Base-by-base conservation (phyloP, 2,113 vertebrate genomes). In the Caranx melampygus region DNA sequence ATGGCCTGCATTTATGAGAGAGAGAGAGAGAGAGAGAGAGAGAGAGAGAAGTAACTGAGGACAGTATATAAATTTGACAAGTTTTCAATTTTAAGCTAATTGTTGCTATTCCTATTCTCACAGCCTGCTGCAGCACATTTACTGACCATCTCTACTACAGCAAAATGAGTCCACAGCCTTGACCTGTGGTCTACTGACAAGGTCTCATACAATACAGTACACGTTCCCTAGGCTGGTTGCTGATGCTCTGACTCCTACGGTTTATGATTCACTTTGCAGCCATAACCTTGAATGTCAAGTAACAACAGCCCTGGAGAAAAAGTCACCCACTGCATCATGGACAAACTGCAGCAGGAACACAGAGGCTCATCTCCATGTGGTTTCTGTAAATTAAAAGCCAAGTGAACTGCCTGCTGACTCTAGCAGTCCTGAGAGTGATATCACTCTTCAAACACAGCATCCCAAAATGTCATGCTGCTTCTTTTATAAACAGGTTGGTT, bases 181-280 rank as follows among this genome's bases (percentile, higher is more conserved):
- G 0, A 73, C 61, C 59, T 61, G 33, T 61, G 59, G 7, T 55
- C 73, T 71, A 67, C 45, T 74, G 2, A 45, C 11, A 4, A 74
- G 15, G 57, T 74, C 64, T 78, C 31, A 64, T 60, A 45, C 62
- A 77, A 78, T 45, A 7, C 15, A 14, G 55, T 42, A 6, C 0
- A 33, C 0, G 6, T 45, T 82, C 71, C 40, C 67, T 2, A 47
- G 54, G 58, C 69, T 51, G 64, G 15, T 35, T 68, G 11, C 26
- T 78, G 20, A 74, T 45, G 49, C 33, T 13, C 4, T 75, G 75
- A 83, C 72, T 63, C 20, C 3, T 8, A 20, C 26, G 26, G 26
- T 26, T 26, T 51, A 55, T 79, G 79, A 89, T 8, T 76, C 79
- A 83, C 35, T 72, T 57, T 57, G 42, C 18, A 84, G 9, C 49